phyloP scores from a whole-genome alignment of 2,113 vertebrate species.

The Craseonycteris thonglongyai region DNA sequence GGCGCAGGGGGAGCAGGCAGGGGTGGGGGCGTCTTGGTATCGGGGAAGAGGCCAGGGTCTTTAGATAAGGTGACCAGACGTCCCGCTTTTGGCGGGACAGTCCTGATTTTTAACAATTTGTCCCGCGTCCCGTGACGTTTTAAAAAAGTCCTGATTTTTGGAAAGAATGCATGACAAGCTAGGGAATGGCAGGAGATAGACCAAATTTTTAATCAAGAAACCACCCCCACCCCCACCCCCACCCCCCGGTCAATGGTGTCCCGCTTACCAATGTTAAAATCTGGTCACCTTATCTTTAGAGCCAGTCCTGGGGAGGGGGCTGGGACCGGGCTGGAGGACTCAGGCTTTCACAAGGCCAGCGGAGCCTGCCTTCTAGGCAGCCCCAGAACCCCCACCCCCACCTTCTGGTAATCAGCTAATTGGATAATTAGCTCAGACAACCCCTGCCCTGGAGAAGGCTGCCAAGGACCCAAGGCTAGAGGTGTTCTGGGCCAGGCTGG shows the following conservation, averaged over 20 bases:
- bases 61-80: too few relatives aligned
- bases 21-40: neutral
- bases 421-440: constrained; percentile 69
- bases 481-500: constrained; percentile 16
- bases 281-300: too few relatives aligned
- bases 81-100: too few relatives aligned
- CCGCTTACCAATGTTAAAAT: too few relatives aligned
- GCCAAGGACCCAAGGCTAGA: constrained; percentile 50
- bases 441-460: constrained; percentile 45
- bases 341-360: constrained; percentile 27
- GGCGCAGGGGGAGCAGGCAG: neutral
- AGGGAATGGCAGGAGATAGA: too few relatives aligned
- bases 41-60: neutral
- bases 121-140: too few relatives aligned
- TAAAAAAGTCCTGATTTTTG: too few relatives aligned
- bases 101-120: too few relatives aligned
- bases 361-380: constrained; percentile 45
- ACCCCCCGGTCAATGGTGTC: too few relatives aligned
- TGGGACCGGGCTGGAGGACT: neutral
- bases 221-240: too few relatives aligned
- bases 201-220: too few relatives aligned
- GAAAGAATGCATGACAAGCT: too few relatives aligned
- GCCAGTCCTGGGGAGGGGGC: neutral
- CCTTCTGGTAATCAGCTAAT: constrained; percentile 70
- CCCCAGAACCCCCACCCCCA: constrained; percentile 49